Evolutionary conservation across 2,113 vertebrate genomes (phyloP).

Genomic region (Hypanus sabinus): DNA sequence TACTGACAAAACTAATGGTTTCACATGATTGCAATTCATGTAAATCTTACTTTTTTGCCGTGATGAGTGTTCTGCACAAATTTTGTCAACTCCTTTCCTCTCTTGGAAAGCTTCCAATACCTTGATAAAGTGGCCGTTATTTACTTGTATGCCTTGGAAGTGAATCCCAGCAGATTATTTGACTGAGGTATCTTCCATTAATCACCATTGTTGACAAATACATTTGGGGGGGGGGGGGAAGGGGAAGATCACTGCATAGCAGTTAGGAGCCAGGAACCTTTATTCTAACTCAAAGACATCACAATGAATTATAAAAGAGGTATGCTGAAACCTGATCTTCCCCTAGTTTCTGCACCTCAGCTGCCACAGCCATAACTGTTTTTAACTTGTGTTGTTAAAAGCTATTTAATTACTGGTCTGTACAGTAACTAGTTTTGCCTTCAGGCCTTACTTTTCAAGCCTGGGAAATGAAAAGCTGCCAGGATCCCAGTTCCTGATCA

Average conservation of each 20-base stretch:
- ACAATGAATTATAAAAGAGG: not conserved
- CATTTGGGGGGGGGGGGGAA: not conserved
- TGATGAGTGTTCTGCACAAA: not conserved
- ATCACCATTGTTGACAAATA: not conserved
- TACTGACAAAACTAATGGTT: not conserved
- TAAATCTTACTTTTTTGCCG: not conserved
- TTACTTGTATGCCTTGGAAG: not conserved
- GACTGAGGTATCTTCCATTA: not conserved
- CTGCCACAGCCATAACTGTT: not conserved
- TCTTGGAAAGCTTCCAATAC: not conserved
- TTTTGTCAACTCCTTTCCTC: not conserved
- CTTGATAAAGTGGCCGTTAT: not conserved
- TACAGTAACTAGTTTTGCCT: not conserved
- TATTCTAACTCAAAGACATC: not conserved
- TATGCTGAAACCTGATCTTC: not conserved
- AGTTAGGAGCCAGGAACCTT: not conserved
- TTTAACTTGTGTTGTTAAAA: not conserved
- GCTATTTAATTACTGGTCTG: not conserved
- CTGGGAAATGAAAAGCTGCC: not conserved
- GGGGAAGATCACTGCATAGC: too few species aligned
- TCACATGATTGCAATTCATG: not conserved
- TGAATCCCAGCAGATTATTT: not conserved
- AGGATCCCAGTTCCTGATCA: not conserved
- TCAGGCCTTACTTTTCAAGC: not conserved
- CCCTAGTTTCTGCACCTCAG: not conserved